These are phyloP conservation scores for Suncus etruscus DNA, from an alignment of 2,113 vertebrate species.

Conservation along the genomic window DNA sequence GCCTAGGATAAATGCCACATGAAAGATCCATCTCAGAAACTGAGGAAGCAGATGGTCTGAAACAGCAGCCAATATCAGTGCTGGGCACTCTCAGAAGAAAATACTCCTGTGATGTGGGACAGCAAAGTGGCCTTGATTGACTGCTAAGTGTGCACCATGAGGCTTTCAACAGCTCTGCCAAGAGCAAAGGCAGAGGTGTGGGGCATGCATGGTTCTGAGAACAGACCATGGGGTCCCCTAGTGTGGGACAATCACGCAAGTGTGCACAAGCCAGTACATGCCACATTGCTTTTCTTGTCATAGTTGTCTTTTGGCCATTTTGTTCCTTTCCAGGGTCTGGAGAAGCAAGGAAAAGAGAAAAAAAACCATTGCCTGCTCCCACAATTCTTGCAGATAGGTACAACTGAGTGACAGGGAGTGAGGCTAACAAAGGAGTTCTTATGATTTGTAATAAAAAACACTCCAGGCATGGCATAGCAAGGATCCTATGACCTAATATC, in stretches of 20 bases:
- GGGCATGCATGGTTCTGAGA: background rate
- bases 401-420: background rate
- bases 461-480: background rate
- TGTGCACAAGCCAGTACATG: background rate
- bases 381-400: background rate
- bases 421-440: slow-evolving; percentile 5
- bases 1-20: background rate
- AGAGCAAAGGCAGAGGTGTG: background rate
- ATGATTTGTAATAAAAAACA: background rate
- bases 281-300: background rate
- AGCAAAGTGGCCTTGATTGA: background rate
- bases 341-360: background rate
- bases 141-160: background rate
- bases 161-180: background rate
- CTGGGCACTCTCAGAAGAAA: slow-evolving; percentile 32
- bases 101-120: background rate
- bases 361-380: background rate
- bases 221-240: background rate
- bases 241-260: background rate
- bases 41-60: slow-evolving; percentile 39
- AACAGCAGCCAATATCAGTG: background rate
- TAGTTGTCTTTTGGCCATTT: slow-evolving; percentile 19
- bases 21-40: background rate
- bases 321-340: background rate
- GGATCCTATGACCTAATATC: slow-evolving; percentile 13